phyloP scores from a whole-genome alignment of 2,797 vertebrate species.

The Silurus lanzhouensis region DNA sequence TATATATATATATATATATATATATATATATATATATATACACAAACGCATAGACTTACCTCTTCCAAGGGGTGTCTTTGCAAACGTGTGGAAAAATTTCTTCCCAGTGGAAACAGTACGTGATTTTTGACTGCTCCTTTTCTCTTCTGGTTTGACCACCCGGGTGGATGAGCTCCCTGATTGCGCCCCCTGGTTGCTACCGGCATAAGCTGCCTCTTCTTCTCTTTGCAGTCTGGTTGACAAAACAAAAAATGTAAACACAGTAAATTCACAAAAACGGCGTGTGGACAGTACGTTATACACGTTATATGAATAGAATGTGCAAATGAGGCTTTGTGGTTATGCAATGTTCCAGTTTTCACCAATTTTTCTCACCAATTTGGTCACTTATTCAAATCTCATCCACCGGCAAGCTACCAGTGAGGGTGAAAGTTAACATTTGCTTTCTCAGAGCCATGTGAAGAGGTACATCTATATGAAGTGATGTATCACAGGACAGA shows the following conservation, averaged over 20 bases:
- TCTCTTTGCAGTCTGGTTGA: constrained; percentile 87
- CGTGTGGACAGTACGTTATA: too few species aligned
- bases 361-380: too few species aligned
- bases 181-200: constrained; percentile 80
- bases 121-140: constrained; percentile 90
- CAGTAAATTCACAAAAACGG: background rate
- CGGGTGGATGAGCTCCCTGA: constrained; percentile 77
- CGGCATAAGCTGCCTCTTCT: constrained; percentile 89
- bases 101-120: constrained; percentile 91
- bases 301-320: too few species aligned
- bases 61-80: constrained; percentile 85
- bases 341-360: too few species aligned
- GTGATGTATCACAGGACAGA: background rate
- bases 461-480: background rate
- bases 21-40: too few species aligned
- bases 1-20: too few species aligned
- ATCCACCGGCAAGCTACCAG: too few species aligned
- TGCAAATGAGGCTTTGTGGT: too few species aligned
- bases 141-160: constrained; percentile 90
- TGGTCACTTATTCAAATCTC: too few species aligned
- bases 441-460: background rate
- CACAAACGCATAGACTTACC: constrained; percentile 67
- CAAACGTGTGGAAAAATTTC: constrained; percentile 90
- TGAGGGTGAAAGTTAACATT: background rate
- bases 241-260: background rate